Conservation (phyloP, 2,113 vertebrate genomes). For the Grammomys surdaster region DNA sequence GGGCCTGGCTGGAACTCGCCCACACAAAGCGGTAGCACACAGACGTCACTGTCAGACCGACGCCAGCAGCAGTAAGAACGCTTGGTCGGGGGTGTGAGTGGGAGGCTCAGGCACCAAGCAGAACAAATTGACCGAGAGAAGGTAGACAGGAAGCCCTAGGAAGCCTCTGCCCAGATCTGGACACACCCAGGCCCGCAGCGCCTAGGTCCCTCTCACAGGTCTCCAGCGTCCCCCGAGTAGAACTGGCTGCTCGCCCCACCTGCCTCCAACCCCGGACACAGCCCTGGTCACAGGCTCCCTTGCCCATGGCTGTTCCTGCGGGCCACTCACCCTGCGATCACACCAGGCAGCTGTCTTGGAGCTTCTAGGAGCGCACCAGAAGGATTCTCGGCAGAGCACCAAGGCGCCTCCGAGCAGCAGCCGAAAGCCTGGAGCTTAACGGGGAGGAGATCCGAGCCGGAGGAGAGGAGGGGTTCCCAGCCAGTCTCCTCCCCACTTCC, state of each 20-base stretch:
- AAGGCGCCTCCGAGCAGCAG: background rate
- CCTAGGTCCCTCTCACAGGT: background rate
- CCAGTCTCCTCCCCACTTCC: slow-evolving; percentile 67
- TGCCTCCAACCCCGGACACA: background rate
- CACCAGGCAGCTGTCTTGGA: background rate
- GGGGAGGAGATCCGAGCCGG: background rate
- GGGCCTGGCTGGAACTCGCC: background rate
- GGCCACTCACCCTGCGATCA: slow-evolving; percentile 56
- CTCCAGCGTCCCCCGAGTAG: background rate
- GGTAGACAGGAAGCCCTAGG: background rate
- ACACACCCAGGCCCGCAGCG: background rate
- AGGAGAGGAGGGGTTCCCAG: background rate
- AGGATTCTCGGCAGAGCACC: background rate
- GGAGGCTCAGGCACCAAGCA: background rate
- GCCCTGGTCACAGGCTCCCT: background rate
- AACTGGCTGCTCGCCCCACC: too few species aligned
- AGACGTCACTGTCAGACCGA: background rate
- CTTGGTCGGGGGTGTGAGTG: background rate
- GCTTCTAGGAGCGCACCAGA: background rate
- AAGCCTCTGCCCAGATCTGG: background rate
- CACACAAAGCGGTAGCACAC: slow-evolving; percentile 59
- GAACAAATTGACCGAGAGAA: background rate
- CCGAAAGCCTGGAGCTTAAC: background rate
- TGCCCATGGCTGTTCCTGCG: background rate
- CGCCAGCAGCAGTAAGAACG: background rate